Evolutionary conservation across 2,888 invertebrate genomes (phyloP).

Genomic region (Clivina fossor): DNA sequence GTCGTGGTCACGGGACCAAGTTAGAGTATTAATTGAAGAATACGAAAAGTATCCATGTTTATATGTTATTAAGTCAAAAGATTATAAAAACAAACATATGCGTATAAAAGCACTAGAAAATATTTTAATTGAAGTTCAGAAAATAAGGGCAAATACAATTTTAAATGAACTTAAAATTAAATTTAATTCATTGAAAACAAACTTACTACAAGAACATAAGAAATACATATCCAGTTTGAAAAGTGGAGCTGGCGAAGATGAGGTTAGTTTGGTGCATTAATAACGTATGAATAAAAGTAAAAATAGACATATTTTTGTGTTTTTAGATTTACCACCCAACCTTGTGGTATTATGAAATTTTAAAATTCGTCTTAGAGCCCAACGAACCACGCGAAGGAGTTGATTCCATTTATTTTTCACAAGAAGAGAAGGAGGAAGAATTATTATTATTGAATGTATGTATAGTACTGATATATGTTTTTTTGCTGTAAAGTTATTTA

Average conservation of each 20-base stretch:
- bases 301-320: slow-evolving; percentile 2
- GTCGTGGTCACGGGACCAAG: slow-evolving; percentile 20
- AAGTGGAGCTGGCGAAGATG: slow-evolving; percentile 19
- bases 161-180: slow-evolving; percentile 16
- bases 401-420: slow-evolving; percentile 6
- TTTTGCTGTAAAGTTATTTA: slow-evolving; percentile 1
- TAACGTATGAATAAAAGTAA: background rate
- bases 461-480: background rate
- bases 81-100: slow-evolving; percentile 18
- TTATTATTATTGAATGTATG: background rate
- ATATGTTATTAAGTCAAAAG: slow-evolving; percentile 7
- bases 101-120: slow-evolving; percentile 2
- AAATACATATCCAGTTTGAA: slow-evolving; percentile 2
- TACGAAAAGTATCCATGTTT: slow-evolving; percentile 19
- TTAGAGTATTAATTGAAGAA: slow-evolving; percentile 15
- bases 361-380: slow-evolving; percentile 3
- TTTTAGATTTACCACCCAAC: slow-evolving; percentile 11
- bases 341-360: slow-evolving; percentile 6
- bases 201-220: slow-evolving; percentile 11
- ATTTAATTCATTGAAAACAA: slow-evolving; percentile 14
- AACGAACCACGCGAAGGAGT: slow-evolving; percentile 1
- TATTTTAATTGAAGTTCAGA: background rate
- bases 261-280: too few species aligned
- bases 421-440: slow-evolving; percentile 8
- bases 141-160: background rate